These are phyloP conservation scores for Xenopus borealis DNA, from an alignment of 2,113 vertebrate genomes.

Conservation along the genomic window DNA sequence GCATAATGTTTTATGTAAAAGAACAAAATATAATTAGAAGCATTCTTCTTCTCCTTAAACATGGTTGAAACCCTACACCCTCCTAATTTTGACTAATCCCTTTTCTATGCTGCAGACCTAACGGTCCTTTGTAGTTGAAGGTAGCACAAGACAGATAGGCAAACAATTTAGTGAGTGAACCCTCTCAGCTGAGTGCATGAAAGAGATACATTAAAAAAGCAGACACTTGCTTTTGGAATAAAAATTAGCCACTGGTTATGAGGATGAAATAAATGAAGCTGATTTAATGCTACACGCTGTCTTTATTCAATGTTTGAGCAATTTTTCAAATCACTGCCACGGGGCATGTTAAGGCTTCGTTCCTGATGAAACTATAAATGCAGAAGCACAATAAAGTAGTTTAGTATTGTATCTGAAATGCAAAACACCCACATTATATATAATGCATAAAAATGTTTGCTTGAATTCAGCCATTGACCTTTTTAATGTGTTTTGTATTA, in stretches of 20 bases:
- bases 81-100: neutral
- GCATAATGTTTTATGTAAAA: neutral
- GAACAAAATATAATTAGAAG: neutral
- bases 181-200: constrained; percentile 28
- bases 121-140: neutral
- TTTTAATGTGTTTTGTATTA: constrained; percentile 37
- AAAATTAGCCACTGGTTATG: constrained; percentile 45
- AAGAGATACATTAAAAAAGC: constrained; percentile 28
- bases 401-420: constrained; percentile 44
- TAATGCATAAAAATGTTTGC: constrained; percentile 41
- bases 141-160: constrained; percentile 13
- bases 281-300: constrained; percentile 40
- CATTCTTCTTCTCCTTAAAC: neutral
- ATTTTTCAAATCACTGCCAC: constrained; percentile 46
- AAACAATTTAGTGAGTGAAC: constrained; percentile 24
- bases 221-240: constrained; percentile 42
- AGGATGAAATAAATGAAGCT: constrained; percentile 45
- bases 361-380: constrained; percentile 46
- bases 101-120: neutral
- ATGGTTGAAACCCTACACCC: neutral
- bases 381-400: constrained; percentile 40
- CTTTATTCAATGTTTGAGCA: constrained; percentile 45
- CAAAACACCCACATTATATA: constrained; percentile 22
- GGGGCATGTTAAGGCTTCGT: constrained; percentile 35
- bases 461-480: constrained; percentile 37